phyloP scores from a whole-genome alignment of 1,140 invertebrate species.

The Pseudachorutes palmiensis region DNA sequence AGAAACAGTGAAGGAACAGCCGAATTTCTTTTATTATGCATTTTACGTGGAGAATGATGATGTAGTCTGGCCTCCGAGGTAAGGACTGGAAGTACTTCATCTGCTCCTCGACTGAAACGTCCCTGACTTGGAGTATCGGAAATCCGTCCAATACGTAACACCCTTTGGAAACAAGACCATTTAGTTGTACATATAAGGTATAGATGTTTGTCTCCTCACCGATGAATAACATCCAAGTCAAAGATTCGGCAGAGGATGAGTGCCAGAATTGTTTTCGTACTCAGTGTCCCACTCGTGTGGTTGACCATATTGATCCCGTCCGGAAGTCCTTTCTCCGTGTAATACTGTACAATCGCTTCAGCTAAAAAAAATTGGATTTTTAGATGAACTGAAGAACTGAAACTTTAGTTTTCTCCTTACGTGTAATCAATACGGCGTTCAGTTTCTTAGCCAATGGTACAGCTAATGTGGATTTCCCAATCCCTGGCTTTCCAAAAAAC shows the following conservation, averaged over 20 bases:
- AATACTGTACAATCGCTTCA: constrained; percentile 22
- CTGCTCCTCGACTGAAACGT: constrained; percentile 13
- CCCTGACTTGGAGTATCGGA: constrained; percentile 18
- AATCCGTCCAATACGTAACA: constrained; percentile 30
- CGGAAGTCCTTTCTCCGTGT: not conserved
- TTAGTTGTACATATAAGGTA: not conserved
- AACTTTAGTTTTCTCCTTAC: constrained; percentile 23
- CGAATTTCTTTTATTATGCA: not conserved
- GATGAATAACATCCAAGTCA: constrained; percentile 29
- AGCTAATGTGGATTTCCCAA: constrained; percentile 27
- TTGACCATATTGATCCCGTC: not conserved
- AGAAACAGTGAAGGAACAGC: not conserved
- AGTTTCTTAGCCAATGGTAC: constrained; percentile 23
- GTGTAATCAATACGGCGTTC: constrained; percentile 24
- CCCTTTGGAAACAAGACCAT: not conserved
- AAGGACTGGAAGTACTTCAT: constrained; percentile 22
- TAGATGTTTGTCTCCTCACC: not conserved
- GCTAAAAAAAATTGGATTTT: constrained; percentile 15
- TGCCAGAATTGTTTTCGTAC: constrained; percentile 15
- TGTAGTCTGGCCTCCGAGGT: constrained; percentile 18
- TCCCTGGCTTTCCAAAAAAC: constrained; percentile 30
- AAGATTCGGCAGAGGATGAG: constrained; percentile 16
- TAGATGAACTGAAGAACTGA: too few species aligned
- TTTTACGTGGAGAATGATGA: constrained; percentile 25
- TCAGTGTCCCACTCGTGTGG: constrained; percentile 1